Evolutionary conservation across 2,797 vertebrate genomes (phyloP).

Genomic region (Phataginus tricuspis): DNA sequence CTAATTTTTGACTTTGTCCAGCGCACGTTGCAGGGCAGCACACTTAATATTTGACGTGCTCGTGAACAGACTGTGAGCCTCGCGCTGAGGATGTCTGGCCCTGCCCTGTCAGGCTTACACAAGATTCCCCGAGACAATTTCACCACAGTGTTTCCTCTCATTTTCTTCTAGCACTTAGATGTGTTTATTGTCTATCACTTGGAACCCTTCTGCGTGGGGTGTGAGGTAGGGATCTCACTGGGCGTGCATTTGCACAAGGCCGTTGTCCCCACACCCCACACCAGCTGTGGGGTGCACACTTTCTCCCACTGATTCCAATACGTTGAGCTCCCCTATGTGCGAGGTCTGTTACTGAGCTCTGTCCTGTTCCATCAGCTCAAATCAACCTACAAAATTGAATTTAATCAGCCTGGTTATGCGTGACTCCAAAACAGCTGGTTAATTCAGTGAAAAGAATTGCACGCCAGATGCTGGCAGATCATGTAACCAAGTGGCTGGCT

Average conservation of each 20-base stretch:
- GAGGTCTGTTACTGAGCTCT: not conserved
- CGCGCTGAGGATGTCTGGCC: not conserved
- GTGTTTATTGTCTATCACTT: too few relatives aligned
- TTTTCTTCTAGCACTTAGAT: not conserved
- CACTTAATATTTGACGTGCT: not conserved
- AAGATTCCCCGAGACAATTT: not conserved
- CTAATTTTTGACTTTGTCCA: not conserved
- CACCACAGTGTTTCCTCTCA: not conserved
- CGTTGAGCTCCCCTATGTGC: fast-evolving
- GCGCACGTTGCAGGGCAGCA: fast-evolving
- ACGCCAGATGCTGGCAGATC: constrained; percentile 66
- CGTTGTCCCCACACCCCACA: not conserved
- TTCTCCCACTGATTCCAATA: fast-evolving
- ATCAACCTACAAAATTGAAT: constrained; percentile 34
- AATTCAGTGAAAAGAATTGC: constrained; percentile 64
- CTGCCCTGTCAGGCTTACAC: not conserved
- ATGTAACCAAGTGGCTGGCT: constrained; percentile 11
- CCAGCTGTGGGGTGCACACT: fast-evolving
- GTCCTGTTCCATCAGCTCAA: not conserved
- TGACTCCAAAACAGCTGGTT: constrained; percentile 73
- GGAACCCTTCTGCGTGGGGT: not conserved
- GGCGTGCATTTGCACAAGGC: fast-evolving
- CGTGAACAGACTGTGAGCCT: not conserved
- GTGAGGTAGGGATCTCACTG: constrained; percentile 42
- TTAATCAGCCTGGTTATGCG: constrained; percentile 42